A percentile compares a stretch with the other conserved stretches of the same genome.
Evolutionary conservation across 2,888 invertebrate species (phyloP).

Genomic region (Rhodophaea formosa): DNA sequence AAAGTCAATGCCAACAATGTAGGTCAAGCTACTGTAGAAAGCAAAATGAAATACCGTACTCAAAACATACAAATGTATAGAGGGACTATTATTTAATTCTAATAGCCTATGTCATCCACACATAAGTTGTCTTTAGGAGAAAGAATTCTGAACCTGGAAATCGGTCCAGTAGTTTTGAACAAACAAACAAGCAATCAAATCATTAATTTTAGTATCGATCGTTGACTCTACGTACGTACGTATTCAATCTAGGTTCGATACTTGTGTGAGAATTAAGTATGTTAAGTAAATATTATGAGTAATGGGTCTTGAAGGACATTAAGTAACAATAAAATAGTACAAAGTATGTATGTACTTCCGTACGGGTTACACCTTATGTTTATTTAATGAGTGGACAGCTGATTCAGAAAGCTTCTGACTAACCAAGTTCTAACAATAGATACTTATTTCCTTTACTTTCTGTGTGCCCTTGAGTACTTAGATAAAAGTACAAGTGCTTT

Average conservation of each 20-base stretch:
- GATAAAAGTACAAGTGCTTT: too few species aligned
- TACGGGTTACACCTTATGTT: conserved; percentile 37
- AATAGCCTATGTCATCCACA: too few species aligned
- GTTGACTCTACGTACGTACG: too few species aligned
- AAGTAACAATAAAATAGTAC: neutral
- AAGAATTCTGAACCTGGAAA: too few species aligned
- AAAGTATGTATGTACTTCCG: conserved; percentile 31
- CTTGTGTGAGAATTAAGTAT: neutral
- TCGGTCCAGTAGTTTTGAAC: too few species aligned
- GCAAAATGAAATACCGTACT: neutral
- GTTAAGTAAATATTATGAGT: neutral
- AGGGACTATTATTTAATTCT: too few species aligned
- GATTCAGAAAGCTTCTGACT: conserved; percentile 34
- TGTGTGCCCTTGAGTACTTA: too few species aligned
- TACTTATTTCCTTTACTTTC: neutral
- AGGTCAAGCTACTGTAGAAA: neutral
- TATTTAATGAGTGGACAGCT: conserved; percentile 44
- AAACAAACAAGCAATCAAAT: too few species aligned
- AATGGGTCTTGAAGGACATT: neutral
- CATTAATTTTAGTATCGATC: too few species aligned
- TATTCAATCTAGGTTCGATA: too few species aligned
- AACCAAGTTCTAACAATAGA: conserved; percentile 22
- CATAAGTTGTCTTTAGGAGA: too few species aligned
- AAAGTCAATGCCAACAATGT: neutral
- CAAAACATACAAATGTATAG: too few species aligned